Evolutionary conservation across 2,888 invertebrate species (phyloP).

Genomic region (Drosophila kambysellisi): DNA sequence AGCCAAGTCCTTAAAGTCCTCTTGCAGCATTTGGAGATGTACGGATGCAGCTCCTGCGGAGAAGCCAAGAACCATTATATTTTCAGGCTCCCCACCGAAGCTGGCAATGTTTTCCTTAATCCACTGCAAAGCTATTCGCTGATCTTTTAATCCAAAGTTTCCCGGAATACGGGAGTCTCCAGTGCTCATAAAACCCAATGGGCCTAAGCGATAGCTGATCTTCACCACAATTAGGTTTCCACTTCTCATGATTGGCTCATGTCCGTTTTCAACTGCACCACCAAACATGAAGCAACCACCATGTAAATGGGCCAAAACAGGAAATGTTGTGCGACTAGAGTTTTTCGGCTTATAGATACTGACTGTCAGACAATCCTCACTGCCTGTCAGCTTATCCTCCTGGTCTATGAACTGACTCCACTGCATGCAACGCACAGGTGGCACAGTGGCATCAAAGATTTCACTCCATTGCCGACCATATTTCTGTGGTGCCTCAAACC

Average conservation of each 20-base stretch:
- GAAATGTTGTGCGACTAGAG: conserved; percentile 80
- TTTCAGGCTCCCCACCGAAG: conserved; percentile 85
- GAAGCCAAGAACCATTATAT: conserved; percentile 89
- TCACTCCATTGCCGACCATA: conserved; percentile 66
- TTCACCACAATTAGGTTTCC: conserved; percentile 89
- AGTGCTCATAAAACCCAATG: conserved; percentile 91
- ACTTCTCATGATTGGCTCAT: conserved; percentile 87
- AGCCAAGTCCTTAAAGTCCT: conserved; percentile 73
- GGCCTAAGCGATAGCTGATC: conserved; percentile 90
- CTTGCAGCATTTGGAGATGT: conserved; percentile 90
- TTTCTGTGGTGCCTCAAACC: conserved; percentile 86
- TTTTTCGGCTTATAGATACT: conserved; percentile 87
- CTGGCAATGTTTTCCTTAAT: conserved; percentile 83
- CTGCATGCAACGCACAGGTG: conserved; percentile 88
- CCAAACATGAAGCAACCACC: conserved; percentile 91
- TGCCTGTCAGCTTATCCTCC: conserved; percentile 85
- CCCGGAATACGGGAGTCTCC: conserved; percentile 88
- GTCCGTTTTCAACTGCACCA: conserved; percentile 85
- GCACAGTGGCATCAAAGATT: conserved; percentile 86
- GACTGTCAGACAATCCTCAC: conserved; percentile 89
- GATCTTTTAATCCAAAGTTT: conserved; percentile 61
- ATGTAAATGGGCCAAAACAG: conserved; percentile 89
- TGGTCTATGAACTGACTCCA: conserved; percentile 85
- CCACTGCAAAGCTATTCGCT: conserved; percentile 58
- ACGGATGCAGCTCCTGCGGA: conserved; percentile 92